Evolutionary conservation across 2,113 vertebrate species (phyloP).

Genomic region (Cardinalis cardinalis): DNA sequence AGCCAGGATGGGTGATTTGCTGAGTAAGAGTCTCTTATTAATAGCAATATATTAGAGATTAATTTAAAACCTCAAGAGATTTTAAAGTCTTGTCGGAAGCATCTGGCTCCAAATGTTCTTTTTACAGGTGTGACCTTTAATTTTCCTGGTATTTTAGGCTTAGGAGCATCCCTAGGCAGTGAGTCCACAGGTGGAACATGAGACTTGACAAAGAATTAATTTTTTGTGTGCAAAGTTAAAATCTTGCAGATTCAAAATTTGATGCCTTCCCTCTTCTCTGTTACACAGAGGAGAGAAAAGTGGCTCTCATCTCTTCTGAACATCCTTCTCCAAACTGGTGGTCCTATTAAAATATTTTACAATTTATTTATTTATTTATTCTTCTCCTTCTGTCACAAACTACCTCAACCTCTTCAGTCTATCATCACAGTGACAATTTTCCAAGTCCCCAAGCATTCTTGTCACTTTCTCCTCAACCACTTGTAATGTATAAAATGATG

Average conservation of each 20-base stretch:
- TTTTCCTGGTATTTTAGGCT: neutral
- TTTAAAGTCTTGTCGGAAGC: neutral
- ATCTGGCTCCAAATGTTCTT: neutral
- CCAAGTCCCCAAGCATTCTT: neutral
- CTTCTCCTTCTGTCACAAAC: neutral
- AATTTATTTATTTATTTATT: neutral
- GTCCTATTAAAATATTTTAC: neutral
- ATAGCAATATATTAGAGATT: neutral
- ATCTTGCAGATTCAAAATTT: neutral
- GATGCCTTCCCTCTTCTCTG: neutral
- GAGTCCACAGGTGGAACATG: neutral
- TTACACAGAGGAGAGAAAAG: neutral
- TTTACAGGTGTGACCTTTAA: neutral
- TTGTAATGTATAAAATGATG: neutral
- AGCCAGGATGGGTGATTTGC: neutral
- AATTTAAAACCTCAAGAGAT: neutral
- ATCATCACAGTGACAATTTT: neutral
- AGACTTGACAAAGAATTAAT: neutral
- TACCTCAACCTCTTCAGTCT: neutral
- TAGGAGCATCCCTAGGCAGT: neutral
- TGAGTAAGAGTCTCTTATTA: neutral
- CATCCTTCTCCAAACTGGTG: neutral
- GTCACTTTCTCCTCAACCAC: neutral
- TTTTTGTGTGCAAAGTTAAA: neutral
- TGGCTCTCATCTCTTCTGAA: neutral